Base-by-base conservation (phyloP, 2,113 vertebrate genomes). In the Ameiurus melas region DNA sequence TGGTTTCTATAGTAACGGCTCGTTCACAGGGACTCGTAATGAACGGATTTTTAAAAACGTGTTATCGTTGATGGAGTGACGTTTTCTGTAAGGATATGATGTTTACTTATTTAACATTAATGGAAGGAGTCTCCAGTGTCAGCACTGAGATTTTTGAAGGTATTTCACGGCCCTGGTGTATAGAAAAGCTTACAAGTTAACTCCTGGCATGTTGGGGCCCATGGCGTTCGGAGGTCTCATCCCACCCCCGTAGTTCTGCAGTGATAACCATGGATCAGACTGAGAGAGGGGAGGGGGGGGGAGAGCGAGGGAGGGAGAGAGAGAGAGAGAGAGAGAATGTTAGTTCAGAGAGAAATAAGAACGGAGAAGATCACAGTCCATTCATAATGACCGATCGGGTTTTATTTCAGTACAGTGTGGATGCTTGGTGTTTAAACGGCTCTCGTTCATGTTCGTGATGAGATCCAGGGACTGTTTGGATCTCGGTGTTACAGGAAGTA, bases 191-290 rank as follows among this genome's bases (percentile, higher is more conserved):
- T 91, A 98, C 97, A 97, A 97, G 95, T 95, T 98, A 95, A 98
- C 94, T 73, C 97, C 88, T 0, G 97, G 95, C 94, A 98, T 95
- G 84, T 95, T 96, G 0, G 96, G 96, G n/a, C 97, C 94, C 88
- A 98, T 96, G 30, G 97, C 96, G 92, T 96, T 97, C 13, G 96
- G 96, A 90, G 97, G 97, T 66, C 97, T 94, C 96, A 98, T 97
- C 78, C 96, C 96, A 8, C 98, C 97, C 33, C 97, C 95, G 0
- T 97, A 98, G 90, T 94, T 97, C 97, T 98, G 94, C 53, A 92
- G 96, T 30, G 91, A 97, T 93, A 97, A 97, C 93, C 95, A 94
- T 93, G 94, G 95, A 93, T 97, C 96, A 96, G 96, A 94, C 94
- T 94, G 12, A 89, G 77, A 91, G 90, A 91, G 90, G 90, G 39